Conservation (phyloP, 1,140 invertebrate genomes). For the Colletes gigas region DNA sequence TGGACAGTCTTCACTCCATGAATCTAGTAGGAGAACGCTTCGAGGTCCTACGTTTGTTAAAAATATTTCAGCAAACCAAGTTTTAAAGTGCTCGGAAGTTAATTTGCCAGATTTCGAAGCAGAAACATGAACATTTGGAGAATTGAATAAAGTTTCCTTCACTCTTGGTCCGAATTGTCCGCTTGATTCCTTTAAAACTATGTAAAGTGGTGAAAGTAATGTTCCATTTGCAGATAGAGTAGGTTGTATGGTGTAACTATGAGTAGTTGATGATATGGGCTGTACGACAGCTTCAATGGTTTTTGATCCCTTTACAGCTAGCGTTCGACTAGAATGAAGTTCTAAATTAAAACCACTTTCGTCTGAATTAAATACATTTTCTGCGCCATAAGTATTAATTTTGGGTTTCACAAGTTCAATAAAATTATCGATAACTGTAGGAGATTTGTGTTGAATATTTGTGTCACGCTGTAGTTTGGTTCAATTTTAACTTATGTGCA, state of each 20-base stretch:
- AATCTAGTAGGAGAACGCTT: slow-evolving; percentile 38
- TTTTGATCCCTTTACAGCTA: neutral
- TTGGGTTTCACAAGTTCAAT: neutral
- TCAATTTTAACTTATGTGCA: too few relatives aligned
- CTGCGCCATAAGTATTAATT: neutral
- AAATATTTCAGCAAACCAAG: slow-evolving; percentile 35
- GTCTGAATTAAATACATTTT: neutral
- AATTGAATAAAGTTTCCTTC: neutral
- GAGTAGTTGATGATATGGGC: neutral
- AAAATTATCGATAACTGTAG: neutral
- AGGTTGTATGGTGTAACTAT: neutral
- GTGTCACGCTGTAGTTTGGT: too few relatives aligned
- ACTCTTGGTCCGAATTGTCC: neutral
- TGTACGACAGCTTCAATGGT: slow-evolving; percentile 6
- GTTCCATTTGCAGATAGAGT: neutral
- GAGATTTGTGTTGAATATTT: too few relatives aligned
- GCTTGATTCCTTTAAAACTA: neutral
- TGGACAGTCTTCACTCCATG: slow-evolving; percentile 43
- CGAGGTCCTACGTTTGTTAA: neutral
- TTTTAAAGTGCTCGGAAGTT: slow-evolving; percentile 6
- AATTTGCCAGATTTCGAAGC: slow-evolving; percentile 50
- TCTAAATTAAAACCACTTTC: slow-evolving; percentile 12
- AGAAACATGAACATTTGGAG: slow-evolving; percentile 1
- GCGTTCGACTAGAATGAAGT: neutral
- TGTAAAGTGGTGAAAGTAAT: neutral